Evolutionary conservation across 2,797 vertebrate genomes (phyloP).

Genomic region (Carapus acus): DNA sequence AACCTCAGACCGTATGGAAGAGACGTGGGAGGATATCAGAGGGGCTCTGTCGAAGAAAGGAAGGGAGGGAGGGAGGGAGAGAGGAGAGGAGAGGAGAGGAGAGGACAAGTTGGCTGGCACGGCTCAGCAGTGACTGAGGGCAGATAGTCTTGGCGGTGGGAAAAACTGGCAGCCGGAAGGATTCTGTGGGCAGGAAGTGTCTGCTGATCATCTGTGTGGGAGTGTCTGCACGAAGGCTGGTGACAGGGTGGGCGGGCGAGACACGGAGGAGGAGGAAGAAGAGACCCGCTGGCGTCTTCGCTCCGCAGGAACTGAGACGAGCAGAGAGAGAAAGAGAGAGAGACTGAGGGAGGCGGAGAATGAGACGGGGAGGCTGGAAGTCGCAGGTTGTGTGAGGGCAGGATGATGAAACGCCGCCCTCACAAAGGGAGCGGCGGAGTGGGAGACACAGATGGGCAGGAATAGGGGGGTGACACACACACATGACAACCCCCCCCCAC

Average conservation of each 20-base stretch:
- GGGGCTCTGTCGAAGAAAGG: background rate
- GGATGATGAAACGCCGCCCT: slow-evolving; percentile 41
- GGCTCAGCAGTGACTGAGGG: slow-evolving; percentile 45
- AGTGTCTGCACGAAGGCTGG: slow-evolving; percentile 52
- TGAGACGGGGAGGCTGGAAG: slow-evolving; percentile 32
- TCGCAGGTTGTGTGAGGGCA: slow-evolving; percentile 57
- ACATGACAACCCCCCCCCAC: slow-evolving; percentile 32
- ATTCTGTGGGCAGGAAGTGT: slow-evolving; percentile 58
- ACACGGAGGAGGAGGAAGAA: slow-evolving; percentile 22
- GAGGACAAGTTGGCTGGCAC: slow-evolving; percentile 28
- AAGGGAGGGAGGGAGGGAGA: background rate
- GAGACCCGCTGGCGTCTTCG: slow-evolving; percentile 26
- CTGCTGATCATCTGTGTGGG: slow-evolving; percentile 66
- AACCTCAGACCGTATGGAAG: too few species aligned
- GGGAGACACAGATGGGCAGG: slow-evolving; percentile 62
- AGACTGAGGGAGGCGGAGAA: slow-evolving; percentile 31
- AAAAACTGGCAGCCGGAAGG: slow-evolving; percentile 53
- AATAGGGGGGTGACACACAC: slow-evolving; percentile 50
- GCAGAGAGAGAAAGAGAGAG: slow-evolving; percentile 31
- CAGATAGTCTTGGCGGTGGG: slow-evolving; percentile 61
- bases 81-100: slow-evolving; percentile 8
- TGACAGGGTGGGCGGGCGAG: slow-evolving; percentile 31
- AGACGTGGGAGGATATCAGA: background rate
- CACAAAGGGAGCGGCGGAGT: slow-evolving; percentile 47
- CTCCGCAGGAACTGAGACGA: slow-evolving; percentile 16